Conservation (phyloP, 2,797 vertebrate genomes). For the Neosalanx taihuensis region DNA sequence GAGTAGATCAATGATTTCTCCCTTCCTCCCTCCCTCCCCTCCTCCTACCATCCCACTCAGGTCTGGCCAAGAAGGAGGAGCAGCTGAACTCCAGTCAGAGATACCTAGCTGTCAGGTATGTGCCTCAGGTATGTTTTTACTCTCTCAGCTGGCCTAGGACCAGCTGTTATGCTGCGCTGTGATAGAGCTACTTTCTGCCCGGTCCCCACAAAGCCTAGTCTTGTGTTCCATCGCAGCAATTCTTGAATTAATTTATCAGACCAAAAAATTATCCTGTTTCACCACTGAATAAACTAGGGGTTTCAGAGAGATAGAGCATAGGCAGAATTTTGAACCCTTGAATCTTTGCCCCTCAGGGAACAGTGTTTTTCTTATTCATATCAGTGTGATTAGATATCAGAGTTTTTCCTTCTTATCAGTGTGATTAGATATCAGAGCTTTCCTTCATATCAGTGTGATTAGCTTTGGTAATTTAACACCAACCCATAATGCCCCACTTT, state of each 20-base stretch:
- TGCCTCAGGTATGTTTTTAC: conserved; percentile 75
- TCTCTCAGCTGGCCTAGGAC: conserved; percentile 15
- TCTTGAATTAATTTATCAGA: neutral
- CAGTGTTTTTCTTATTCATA: neutral
- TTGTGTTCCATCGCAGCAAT: neutral
- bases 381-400: neutral
- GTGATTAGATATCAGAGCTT: no score
- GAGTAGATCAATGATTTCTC: neutral
- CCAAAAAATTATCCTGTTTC: neutral
- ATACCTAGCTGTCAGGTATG: conserved; percentile 95
- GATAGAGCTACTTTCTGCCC: neutral
- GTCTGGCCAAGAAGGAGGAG: conserved; percentile 86
- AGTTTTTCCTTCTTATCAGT: no score
- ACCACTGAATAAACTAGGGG: neutral
- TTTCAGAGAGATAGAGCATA: neutral
- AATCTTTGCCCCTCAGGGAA: neutral
- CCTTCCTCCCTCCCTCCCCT: neutral
- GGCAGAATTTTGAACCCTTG: neutral
- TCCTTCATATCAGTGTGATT: conserved; percentile 1
- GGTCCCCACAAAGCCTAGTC: neutral
- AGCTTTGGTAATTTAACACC: neutral
- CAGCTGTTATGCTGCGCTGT: neutral
- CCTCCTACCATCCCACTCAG: conserved; percentile 61
- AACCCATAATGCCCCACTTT: neutral
- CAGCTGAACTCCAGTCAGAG: conserved; percentile 88